phyloP scores from a whole-genome alignment of 2,113 vertebrate species.

The Tragelaphus buxtoni region DNA sequence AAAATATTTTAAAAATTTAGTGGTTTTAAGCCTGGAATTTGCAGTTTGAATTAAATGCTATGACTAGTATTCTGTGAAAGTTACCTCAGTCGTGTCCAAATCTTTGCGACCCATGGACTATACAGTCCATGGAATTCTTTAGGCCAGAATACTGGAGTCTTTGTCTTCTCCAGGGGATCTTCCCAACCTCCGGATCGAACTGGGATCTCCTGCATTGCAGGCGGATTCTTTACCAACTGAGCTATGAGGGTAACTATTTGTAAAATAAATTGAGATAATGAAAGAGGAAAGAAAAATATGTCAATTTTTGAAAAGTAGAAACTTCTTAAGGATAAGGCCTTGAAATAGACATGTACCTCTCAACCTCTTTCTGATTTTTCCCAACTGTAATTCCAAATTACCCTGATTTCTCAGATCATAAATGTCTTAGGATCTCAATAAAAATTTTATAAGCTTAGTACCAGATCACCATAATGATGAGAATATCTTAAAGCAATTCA shows the following conservation, averaged over 20 bases:
- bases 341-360: not conserved
- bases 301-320: not conserved
- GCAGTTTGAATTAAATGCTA: not conserved
- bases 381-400: not conserved
- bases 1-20: not conserved
- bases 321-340: not conserved
- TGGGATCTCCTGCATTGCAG: not conserved
- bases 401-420: not conserved
- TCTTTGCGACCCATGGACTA: fast-evolving
- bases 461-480: not conserved
- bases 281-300: not conserved
- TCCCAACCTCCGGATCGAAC: not conserved
- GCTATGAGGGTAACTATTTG: not conserved
- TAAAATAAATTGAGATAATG: not conserved
- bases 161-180: not conserved
- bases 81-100: not conserved
- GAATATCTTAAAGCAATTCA: not conserved
- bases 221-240: not conserved
- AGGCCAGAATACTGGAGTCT: not conserved
- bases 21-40: not conserved
- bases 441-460: not conserved
- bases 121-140: not conserved
- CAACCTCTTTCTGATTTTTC: not conserved
- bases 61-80: not conserved
- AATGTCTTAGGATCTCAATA: not conserved